Percentiles rank a stretch among this genome's conserved stretches.
Evolutionary conservation across 2,888 invertebrate genomes (phyloP).

Genomic region (Clostera curtula): DNA sequence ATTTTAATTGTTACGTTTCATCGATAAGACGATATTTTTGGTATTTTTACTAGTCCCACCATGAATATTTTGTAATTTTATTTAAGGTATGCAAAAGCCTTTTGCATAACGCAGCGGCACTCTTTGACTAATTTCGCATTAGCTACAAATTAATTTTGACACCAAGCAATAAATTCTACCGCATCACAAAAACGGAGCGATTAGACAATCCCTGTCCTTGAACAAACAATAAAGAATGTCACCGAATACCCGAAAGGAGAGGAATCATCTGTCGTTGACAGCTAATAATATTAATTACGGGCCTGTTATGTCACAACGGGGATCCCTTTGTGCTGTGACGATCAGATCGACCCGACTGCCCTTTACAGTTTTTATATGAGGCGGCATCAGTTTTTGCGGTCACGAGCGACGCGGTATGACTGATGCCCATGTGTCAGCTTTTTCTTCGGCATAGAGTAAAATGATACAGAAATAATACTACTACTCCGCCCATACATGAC

Average conservation of each 20-base stretch:
- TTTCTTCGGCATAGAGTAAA: conserved; percentile 39
- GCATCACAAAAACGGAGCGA: conserved; percentile 9
- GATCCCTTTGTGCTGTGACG: conserved; percentile 42
- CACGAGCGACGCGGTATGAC: conserved; percentile 50
- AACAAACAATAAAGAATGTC: conserved; percentile 12
- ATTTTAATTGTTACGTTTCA: no score
- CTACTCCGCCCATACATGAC: no score
- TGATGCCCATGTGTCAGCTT: conserved; percentile 61
- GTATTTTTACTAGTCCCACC: no score
- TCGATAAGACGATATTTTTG: no score
- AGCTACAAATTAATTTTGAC: neutral
- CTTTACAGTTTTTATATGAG: conserved; percentile 46
- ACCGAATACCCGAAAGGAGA: conserved; percentile 16
- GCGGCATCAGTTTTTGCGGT: conserved; percentile 56
- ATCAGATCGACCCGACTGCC: conserved; percentile 47
- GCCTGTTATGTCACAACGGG: conserved; percentile 35
- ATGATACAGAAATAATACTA: conserved; percentile 6
- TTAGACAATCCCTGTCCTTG: conserved; percentile 6
- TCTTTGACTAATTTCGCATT: no score
- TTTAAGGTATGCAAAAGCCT: no score
- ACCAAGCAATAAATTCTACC: neutral
- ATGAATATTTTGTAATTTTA: no score
- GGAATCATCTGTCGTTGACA: conserved; percentile 23
- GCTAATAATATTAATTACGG: conserved; percentile 34
- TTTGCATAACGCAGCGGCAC: no score